phyloP scores from a whole-genome alignment of 2,888 invertebrate genomes.

The Lycophotia porphyrea region DNA sequence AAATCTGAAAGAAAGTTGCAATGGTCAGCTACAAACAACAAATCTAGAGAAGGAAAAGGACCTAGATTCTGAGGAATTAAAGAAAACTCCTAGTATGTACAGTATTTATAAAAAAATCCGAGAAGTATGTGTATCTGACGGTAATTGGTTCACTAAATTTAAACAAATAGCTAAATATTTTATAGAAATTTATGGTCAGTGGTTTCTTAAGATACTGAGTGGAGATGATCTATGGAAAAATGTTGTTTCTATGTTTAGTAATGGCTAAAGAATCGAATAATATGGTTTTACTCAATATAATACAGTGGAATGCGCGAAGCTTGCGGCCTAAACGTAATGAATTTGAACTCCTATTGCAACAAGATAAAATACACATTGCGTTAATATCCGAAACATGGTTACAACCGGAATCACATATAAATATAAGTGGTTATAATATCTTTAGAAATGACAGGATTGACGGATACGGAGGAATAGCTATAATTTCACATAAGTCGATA shows the following conservation, averaged over 20 bases:
- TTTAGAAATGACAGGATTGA: no score
- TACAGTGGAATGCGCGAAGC: slow-evolving; percentile 34
- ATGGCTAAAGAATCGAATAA: neutral
- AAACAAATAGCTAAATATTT: neutral
- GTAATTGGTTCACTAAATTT: neutral
- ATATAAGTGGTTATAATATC: no score
- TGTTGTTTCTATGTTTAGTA: neutral
- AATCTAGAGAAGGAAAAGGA: neutral
- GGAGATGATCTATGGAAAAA: neutral
- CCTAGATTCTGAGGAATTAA: neutral
- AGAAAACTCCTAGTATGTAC: neutral
- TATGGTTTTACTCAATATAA: neutral
- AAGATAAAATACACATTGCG: no score
- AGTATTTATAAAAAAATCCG: neutral
- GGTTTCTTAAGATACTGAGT: neutral
- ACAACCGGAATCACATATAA: no score
- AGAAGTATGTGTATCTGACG: slow-evolving; percentile 14
- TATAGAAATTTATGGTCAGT: slow-evolving; percentile 14
- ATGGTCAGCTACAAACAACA: neutral
- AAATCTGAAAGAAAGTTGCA: neutral
- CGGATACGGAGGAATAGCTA: no score
- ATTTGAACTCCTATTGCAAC: no score
- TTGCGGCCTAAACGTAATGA: no score
- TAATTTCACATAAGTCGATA: no score
- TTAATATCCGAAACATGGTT: no score